These are phyloP conservation scores for Eulacestoma nigropectus DNA, from an alignment of 2,113 vertebrate species.

Conservation along the genomic window DNA sequence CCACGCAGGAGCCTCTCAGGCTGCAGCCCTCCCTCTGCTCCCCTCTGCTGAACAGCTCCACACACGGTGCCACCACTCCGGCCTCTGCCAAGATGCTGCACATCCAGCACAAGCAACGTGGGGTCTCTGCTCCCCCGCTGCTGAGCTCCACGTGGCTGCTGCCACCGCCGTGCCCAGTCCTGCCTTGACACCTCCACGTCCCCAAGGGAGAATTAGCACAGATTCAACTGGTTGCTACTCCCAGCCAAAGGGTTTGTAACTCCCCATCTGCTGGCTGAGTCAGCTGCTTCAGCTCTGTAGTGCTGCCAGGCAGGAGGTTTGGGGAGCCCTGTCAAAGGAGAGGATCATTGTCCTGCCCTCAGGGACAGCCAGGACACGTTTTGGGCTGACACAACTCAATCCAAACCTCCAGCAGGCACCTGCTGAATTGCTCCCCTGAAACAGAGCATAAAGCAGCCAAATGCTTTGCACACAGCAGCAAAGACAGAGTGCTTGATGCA, in stretches of 20 bases:
- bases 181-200: neutral
- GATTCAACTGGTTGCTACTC: neutral
- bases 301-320: neutral
- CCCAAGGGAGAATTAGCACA: neutral
- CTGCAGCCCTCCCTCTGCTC: neutral
- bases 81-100: neutral
- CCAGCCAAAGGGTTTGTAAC: neutral
- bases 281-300: neutral
- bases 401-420: neutral
- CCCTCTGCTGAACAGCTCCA: neutral
- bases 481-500: neutral
- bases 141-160: rapidly evolving
- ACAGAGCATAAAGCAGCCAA: neutral
- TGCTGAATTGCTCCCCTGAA: neutral
- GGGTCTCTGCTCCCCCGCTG: neutral
- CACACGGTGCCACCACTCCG: rapidly evolving
- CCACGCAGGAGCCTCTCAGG: neutral
- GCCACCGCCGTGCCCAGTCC: rapidly evolving
- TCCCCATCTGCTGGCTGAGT: neutral
- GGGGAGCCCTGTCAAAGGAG: neutral
- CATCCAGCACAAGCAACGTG: rapidly evolving
- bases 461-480: neutral
- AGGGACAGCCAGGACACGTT: neutral
- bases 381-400: neutral
- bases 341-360: neutral